Conservation (phyloP, 2,113 vertebrate genomes). For the Phyllopteryx taeniolatus region DNA sequence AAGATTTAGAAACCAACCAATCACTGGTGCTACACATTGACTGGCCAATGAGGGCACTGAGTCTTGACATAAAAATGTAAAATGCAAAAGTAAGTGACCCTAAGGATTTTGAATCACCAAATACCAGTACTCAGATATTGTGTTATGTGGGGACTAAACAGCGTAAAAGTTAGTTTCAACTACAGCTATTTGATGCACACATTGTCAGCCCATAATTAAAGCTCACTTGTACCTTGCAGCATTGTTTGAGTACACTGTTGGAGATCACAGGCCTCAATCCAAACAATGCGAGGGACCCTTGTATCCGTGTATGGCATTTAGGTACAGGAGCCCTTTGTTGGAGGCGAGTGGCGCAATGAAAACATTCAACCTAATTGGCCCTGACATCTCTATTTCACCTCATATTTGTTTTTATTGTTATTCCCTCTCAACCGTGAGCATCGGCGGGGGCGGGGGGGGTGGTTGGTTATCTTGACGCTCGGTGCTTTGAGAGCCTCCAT, state of each 20-base stretch:
- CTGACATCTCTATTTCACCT: constrained; percentile 37
- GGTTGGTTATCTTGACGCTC: constrained; percentile 27
- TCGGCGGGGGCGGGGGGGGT: constrained; percentile 32
- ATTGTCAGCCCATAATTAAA: background rate
- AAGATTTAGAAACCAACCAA: no score
- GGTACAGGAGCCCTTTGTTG: constrained; percentile 25
- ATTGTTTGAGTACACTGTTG: background rate
- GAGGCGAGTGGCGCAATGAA: constrained; percentile 19
- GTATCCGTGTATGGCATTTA: constrained; percentile 15
- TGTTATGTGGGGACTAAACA: background rate
- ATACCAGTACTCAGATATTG: no score
- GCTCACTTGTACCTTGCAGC: background rate
- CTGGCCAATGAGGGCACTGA: no score
- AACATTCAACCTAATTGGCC: constrained; percentile 42
- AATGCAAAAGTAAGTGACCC: no score
- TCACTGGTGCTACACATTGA: no score
- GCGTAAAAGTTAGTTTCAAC: background rate
- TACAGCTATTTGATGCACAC: background rate
- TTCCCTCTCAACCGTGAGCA: constrained; percentile 23
- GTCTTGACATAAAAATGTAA: no score
- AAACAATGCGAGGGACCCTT: constrained; percentile 8
- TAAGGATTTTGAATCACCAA: no score
- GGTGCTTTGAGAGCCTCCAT: constrained; percentile 40
- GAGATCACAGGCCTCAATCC: constrained; percentile 6
- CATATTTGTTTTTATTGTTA: constrained; percentile 36